Percentiles rank a stretch among this genome's conserved stretches.
Evolutionary conservation across 2,797 vertebrate genomes (phyloP).

Genomic region (Thripadectes ignobilis): DNA sequence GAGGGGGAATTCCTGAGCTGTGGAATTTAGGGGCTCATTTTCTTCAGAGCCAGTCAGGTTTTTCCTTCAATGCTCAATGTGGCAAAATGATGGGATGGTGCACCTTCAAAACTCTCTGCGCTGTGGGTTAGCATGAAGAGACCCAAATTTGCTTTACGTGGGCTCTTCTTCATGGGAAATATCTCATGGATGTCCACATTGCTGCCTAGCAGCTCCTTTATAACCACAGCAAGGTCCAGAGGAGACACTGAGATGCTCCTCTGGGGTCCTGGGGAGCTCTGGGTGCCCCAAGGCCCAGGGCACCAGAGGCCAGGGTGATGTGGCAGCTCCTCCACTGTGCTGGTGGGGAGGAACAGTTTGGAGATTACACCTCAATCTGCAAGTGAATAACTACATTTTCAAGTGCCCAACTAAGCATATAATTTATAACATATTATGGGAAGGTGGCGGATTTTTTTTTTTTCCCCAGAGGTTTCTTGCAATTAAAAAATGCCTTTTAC

Average conservation of each 20-base stretch:
- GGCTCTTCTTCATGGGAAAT: background rate
- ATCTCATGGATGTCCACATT: background rate
- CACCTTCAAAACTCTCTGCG: background rate
- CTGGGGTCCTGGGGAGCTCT: background rate
- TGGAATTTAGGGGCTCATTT: rapidly evolving
- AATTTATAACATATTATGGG: background rate
- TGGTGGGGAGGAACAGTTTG: background rate
- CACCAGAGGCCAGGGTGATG: background rate
- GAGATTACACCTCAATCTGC: background rate
- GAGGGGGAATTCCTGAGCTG: background rate
- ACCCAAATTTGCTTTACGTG: background rate
- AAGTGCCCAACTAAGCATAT: background rate
- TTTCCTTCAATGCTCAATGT: rapidly evolving
- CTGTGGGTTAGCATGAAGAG: rapidly evolving
- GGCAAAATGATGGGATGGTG: background rate
- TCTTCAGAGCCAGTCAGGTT: rapidly evolving
- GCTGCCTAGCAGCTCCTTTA: background rate
- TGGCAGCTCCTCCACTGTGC: rapidly evolving
- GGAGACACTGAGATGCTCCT: background rate
- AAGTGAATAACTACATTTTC: background rate
- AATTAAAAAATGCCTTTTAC: background rate
- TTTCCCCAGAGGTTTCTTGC: background rate
- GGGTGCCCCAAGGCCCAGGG: background rate
- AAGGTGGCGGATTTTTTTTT: background rate
- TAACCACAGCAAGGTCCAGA: rapidly evolving